These are phyloP conservation scores for Clinocottus analis DNA, from an alignment of 2,113 vertebrate species.

Conservation along the genomic window DNA sequence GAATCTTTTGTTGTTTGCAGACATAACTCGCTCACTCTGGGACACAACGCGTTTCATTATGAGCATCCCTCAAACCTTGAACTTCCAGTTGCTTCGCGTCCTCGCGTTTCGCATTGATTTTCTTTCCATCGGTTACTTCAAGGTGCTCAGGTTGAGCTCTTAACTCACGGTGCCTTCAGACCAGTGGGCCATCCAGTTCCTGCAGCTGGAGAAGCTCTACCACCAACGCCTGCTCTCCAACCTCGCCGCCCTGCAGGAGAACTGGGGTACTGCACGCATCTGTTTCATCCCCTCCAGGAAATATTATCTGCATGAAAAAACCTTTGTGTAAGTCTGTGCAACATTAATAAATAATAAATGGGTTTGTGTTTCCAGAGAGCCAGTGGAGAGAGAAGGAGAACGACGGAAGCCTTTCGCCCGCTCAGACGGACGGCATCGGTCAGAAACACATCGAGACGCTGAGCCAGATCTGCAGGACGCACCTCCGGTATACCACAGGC, in stretches of 20 bases:
- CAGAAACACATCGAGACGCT: slow-evolving; percentile 88
- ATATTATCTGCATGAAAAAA: not conserved
- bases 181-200: slow-evolving; percentile 93
- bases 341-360: no score
- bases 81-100: not conserved
- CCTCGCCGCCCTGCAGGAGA: slow-evolving; percentile 90
- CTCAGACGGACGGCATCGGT: slow-evolving; percentile 76
- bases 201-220: slow-evolving; percentile 93
- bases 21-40: not conserved
- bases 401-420: slow-evolving; percentile 39
- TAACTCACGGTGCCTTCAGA: slow-evolving; percentile 85
- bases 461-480: slow-evolving; percentile 89
- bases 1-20: not conserved
- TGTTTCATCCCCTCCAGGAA: not conserved
- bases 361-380: slow-evolving; percentile 83
- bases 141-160: slow-evolving; percentile 51
- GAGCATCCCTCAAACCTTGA: not conserved
- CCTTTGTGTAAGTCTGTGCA: not conserved
- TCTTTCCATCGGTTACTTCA: not conserved
- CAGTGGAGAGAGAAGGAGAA: slow-evolving; percentile 82
- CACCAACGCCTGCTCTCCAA: slow-evolving; percentile 94
- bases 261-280: slow-evolving; percentile 90
- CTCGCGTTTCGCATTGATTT: not conserved
- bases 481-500: slow-evolving; percentile 85
- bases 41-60: not conserved